Evolutionary conservation across 2,113 vertebrate species (phyloP), one percentile per base, ranked within the genome.

Genomic region (Holacanthus passer): DNA sequence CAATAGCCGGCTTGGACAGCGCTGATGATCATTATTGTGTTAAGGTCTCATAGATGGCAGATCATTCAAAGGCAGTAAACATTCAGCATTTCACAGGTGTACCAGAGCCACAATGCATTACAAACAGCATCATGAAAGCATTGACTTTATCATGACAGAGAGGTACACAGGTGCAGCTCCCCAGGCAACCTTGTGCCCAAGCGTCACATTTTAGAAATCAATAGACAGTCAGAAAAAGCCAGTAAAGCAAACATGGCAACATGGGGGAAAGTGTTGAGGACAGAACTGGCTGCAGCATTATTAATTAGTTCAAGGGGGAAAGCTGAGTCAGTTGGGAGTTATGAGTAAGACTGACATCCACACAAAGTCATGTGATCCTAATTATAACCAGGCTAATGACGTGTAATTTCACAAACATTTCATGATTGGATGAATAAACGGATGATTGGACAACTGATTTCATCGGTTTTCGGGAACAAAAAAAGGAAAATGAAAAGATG

Each of bases 11-110:
- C 27, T 60, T 37, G 19, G 16, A 29, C 73, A 27, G 3, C 41
- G 20, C 17, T 20, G 12, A 65, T 56, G 20, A 41, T 31, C 2
- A n/a, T 58, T n/a, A 35, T 52, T 20, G 11, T 53, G 27, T 56
- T 73, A 67, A 39, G 50, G 37, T 53, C 32, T 27, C 16, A 37
- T 31, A 55, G 29, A 73, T 69, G 48, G 9, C 31, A 1, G 19
- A 53, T 67, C 19, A 68, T 55, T 68, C 39, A 73, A 29, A 73
- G 39, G 24, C 48, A 24, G 24, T 60, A 62, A 72, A 77, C 56
- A 72, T 72, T 31, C n/a, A 39, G 11, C 22, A 27, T 56, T 48
- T 32, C 24, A 37, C 16, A 22, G n/a, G 12, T 55, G n/a, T 16
- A 29, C 16, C 16, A 6, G 59, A 56, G 41, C 63, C 24, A 17